These are phyloP conservation scores for Drosophila melanica DNA, from an alignment of 1,140 invertebrate species.

Conservation along the genomic window DNA sequence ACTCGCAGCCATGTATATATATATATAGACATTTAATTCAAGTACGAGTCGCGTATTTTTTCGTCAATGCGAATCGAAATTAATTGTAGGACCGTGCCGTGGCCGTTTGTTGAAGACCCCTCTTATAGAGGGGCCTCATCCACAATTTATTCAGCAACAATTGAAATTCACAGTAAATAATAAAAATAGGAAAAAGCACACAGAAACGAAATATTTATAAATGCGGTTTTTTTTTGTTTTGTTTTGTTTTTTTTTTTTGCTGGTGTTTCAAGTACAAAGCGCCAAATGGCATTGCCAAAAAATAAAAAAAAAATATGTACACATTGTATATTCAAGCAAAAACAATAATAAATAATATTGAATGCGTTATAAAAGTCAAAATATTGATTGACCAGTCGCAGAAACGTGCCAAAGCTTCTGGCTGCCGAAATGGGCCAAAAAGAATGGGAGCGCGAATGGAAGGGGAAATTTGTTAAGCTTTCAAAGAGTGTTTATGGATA, in stretches of 20 bases:
- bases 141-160: slow-evolving; percentile 42
- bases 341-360: slow-evolving; percentile 32
- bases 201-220: slow-evolving; percentile 13
- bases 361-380: slow-evolving; percentile 16
- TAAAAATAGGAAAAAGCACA: slow-evolving; percentile 33
- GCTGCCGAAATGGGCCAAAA: slow-evolving; percentile 2
- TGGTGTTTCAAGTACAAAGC: slow-evolving; percentile 45
- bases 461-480: not conserved
- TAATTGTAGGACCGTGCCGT: slow-evolving; percentile 57
- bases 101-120: not conserved
- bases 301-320: not conserved
- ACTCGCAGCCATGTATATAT: not conserved
- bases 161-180: slow-evolving; percentile 42
- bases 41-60: slow-evolving; percentile 63
- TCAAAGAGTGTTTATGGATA: too few relatives aligned
- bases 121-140: not conserved
- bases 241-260: slow-evolving; percentile 14
- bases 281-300: slow-evolving; percentile 42
- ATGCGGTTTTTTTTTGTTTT: slow-evolving; percentile 2
- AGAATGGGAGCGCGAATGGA: not conserved
- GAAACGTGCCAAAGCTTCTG: slow-evolving; percentile 2
- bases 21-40: slow-evolving; percentile 38
- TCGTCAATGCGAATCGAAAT: slow-evolving; percentile 71
- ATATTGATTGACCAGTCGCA: slow-evolving; percentile 11
- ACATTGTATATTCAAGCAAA: slow-evolving; percentile 1